These are phyloP conservation scores for Rhabdornis inornatus DNA, from an alignment of 2,113 vertebrate species.

Conservation along the genomic window DNA sequence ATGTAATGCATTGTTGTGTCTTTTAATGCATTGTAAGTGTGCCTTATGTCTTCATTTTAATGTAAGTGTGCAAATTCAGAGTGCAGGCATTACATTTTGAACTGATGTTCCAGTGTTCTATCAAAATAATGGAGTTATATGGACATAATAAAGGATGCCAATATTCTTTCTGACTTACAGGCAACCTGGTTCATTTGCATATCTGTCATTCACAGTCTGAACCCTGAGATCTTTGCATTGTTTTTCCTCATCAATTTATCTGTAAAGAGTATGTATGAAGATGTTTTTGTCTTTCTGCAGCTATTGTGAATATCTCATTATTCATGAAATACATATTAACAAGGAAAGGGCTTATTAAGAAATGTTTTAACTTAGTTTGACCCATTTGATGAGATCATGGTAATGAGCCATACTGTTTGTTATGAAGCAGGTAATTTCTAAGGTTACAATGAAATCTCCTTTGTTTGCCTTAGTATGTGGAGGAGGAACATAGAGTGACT, in stretches of 20 bases:
- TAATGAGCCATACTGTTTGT: background rate
- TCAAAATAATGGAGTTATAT: background rate
- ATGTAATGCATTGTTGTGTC: background rate
- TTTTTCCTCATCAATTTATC: slow-evolving; percentile 43
- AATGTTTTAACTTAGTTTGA: slow-evolving; percentile 21
- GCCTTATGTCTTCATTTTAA: background rate
- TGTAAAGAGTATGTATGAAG: slow-evolving; percentile 38
- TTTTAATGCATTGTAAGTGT: background rate
- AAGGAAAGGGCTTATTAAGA: slow-evolving; percentile 19
- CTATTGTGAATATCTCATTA: slow-evolving; percentile 42
- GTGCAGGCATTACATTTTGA: background rate
- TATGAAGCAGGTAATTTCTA: background rate
- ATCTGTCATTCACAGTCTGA: slow-evolving; percentile 56
- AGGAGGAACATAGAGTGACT: background rate
- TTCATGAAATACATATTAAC: slow-evolving; percentile 9
- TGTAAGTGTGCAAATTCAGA: background rate
- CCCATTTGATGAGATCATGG: slow-evolving; percentile 1
- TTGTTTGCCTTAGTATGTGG: background rate
- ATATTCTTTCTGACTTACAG: slow-evolving; percentile 16
- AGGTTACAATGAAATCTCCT: background rate
- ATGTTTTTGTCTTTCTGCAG: slow-evolving; percentile 46
- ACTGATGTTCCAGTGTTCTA: slow-evolving; percentile 1
- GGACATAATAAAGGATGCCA: slow-evolving; percentile 26
- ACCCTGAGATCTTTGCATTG: slow-evolving; percentile 40
- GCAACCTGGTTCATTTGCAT: slow-evolving; percentile 29